Base-by-base conservation (phyloP, 1,140 invertebrate genomes). In the Rhynchophorus ferrugineus region DNA sequence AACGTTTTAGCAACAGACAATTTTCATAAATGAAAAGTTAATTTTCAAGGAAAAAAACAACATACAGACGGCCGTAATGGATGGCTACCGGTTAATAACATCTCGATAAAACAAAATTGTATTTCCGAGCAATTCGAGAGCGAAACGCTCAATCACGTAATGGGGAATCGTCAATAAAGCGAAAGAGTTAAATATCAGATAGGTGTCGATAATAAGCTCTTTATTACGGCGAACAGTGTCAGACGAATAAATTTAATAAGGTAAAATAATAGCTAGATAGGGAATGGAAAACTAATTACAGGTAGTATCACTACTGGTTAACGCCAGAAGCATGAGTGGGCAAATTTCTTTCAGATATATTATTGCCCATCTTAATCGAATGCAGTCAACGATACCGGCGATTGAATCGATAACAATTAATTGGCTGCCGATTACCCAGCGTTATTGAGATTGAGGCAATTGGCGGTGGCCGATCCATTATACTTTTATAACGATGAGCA, bases 371-470 rank as follows among this genome's bases (percentile, higher is more conserved):
- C 61, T 62, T 62, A 62, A 62, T 62, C 61, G 60, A 62, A 61
- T 59, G 53, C 57, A 54, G 57, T 56, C 58, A 60, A 49, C 57
- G 60, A 61, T 61, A 61, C 49, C 54, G 44, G 47, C 46, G 61
- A 63, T 63, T 50, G 52, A 55, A 63, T 63, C 61, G 60, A 60
- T 60, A 54, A 56, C 44, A 51, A 63, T 63, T 63, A 63, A 63
- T 63, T 61, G 60, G 61, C 61, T 61, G 57, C 61, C 59, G 61
- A 60, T 54, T 63, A 63, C 61, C 59, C 57, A 61, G 57, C 57
- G 46, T 55, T 61, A 63, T 61, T 61, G 61, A 60, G 61, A 63
- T 63, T 61, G 61, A 58, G 52, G 44, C 55, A 44, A 58, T 53
- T 49, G 47, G 16, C 42, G 37, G 52, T 47, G 34, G 17, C 36